Base-by-base conservation (phyloP, 1,140 invertebrate species). In the Drosophila lini region DNA sequence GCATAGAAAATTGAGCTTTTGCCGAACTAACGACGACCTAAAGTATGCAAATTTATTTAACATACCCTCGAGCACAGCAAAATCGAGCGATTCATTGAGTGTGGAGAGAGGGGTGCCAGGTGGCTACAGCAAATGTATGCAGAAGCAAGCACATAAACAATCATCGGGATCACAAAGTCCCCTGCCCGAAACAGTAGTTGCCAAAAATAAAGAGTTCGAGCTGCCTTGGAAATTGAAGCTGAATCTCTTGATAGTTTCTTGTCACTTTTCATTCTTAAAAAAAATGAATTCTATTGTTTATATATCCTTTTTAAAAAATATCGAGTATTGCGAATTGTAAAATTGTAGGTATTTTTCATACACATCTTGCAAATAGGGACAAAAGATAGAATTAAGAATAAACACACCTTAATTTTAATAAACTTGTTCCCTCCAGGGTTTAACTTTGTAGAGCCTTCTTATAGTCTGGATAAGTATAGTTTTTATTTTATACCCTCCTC, bases 21-120 rank as follows among this genome's bases (percentile, higher is more conserved):
- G 82, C 82, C 82, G 81, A 86, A 86, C 82, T 86, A 86, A 86
- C 82, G 78, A 86, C 78, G 78, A 86, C 85, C 82, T 86, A 81
- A 86, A 86, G 85, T 86, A 86, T 86, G 82, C 82, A 86, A 86
- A 86, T 86, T 86, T 86, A 81, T 86, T 86, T 86, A 86, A 86
- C 82, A 86, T 81, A 74, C 75, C 65, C 44, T 34, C 38, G 78
- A 62, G 74, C 41, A 52, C 55, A 71, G 19, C 19, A 55, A 15
- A 67, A 56, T 15, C 34, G 36, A 45, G 22, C 16, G 32, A 9
- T 59, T 64, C 53, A 60, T 60, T 38, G 60, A 68, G 61, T 19
- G 19, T 9, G 13, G 22, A 31, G 41, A 44, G 32, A 15, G 48
- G 52, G 58, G 34, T 13, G 16, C 3, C 60, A 58, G 52, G 60